Evolutionary conservation across 2,113 vertebrate species (phyloP), one percentile per base, ranked within the genome.

Genomic region (Erinaceus europaeus): DNA sequence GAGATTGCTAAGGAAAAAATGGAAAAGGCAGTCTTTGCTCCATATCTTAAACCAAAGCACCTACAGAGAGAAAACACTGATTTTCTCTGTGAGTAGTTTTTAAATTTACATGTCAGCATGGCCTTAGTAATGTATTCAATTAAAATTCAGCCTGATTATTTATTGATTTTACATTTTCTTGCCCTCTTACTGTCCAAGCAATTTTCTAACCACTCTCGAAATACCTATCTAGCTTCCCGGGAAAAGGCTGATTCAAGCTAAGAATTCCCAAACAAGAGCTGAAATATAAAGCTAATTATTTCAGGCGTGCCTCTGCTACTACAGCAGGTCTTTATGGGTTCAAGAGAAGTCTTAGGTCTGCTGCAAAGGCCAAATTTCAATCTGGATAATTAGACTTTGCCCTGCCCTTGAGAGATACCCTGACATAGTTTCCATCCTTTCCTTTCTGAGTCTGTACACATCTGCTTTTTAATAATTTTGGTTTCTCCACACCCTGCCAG

Each of bases 281-380:
- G 57, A 92, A 94, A 79, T 88, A 94, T 82, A 89, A 95, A 94
- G 82, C 93, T 96, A 91, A 95, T 96, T 94, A 95, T 90, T 96
- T 96, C 86, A 86, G 82, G 74, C 91, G 89, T 90, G 86, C 62
- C 55, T 82, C 76, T 57, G 0, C 86, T 96, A 76, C 89, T 69
- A 40, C 92, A 93, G 88, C 20, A 92, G 36, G 84, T 88, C 95
- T 95, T 95, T 76, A 68, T 89, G 93, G 44, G 77, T 95, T 95
- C 94, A 94, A 88, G 82, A 86, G 84, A 91, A 87, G 78, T 91
- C 94, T 91, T 88, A 95, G 0, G 17, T 89, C 88, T 92, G 92
- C 90, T 96, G 86, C 87, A 90, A 90, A 90, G 92, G 95, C 92
- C 80, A 68, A 79, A 86, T 95, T 97, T 96, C 96, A 96, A 96